phyloP scores from a whole-genome alignment of 2,797 vertebrate genomes.

The Potorous gilbertii region DNA sequence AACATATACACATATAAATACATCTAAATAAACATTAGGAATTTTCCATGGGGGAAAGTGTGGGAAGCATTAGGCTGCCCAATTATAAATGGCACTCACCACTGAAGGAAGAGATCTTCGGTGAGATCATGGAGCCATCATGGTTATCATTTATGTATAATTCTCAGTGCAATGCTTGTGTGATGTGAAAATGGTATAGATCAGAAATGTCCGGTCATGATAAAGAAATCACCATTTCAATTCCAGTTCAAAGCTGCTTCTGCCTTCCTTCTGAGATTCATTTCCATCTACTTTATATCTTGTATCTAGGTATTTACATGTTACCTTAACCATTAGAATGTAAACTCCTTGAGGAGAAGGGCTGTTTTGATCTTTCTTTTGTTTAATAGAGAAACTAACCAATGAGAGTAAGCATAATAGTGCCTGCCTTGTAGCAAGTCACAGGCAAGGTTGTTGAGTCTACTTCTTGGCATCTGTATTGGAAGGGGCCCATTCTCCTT shows the following conservation, averaged over 20 bases:
- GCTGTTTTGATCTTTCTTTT: background rate
- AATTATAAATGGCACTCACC: background rate
- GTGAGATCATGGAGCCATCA: background rate
- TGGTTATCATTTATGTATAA: background rate
- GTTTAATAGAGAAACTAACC: background rate
- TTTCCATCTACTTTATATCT: background rate
- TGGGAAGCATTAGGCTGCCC: background rate
- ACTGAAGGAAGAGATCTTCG: background rate
- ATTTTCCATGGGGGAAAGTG: background rate
- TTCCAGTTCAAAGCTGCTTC: background rate
- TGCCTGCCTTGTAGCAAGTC: background rate
- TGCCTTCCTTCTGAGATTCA: background rate
- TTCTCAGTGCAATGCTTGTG: conserved; percentile 9
- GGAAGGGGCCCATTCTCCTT: background rate
- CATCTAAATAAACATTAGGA: background rate
- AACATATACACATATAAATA: background rate
- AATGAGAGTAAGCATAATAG: background rate
- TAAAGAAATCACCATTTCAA: conserved; percentile 3
- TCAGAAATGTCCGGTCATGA: conserved; percentile 15
- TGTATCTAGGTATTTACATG: background rate
- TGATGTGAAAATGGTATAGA: conserved; percentile 17
- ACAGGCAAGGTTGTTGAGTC: background rate
- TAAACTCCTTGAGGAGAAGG: background rate
- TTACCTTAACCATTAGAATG: background rate
- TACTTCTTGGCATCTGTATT: background rate